phyloP scores from a whole-genome alignment of 2,797 vertebrate genomes.

The Danio aesculapii region DNA sequence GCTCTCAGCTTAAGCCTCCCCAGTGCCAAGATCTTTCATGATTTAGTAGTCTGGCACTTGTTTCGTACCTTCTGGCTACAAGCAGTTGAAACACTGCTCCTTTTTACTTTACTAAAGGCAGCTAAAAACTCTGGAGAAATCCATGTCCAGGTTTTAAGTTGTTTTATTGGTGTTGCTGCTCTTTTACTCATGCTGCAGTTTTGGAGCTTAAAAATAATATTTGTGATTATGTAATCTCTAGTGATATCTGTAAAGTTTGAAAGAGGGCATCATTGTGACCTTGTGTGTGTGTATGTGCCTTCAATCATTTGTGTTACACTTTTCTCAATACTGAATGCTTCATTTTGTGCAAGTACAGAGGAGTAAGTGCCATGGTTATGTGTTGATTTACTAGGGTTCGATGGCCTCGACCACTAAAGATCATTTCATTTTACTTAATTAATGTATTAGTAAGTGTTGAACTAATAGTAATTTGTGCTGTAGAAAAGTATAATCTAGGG shows the following conservation, averaged over 20 bases:
- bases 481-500: too few species aligned
- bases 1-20: slow-evolving; percentile 78
- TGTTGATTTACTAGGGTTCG: neutral
- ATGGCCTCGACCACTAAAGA: neutral
- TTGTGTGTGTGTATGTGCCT: slow-evolving; percentile 2
- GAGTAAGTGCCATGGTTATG: slow-evolving; percentile 16
- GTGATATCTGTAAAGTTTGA: slow-evolving; percentile 71
- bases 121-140: slow-evolving; percentile 81
- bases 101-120: slow-evolving; percentile 66
- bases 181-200: slow-evolving; percentile 68
- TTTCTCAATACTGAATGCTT: slow-evolving; percentile 30
- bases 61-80: slow-evolving; percentile 83
- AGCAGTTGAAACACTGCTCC: slow-evolving; percentile 76
- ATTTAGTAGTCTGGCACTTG: slow-evolving; percentile 80
- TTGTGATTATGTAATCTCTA: slow-evolving; percentile 79
- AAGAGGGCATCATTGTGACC: slow-evolving; percentile 66
- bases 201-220: slow-evolving; percentile 72
- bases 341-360: slow-evolving; percentile 28
- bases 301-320: slow-evolving; percentile 26
- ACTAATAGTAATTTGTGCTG: too few species aligned
- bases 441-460: too few species aligned
- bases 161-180: slow-evolving; percentile 46
- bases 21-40: slow-evolving; percentile 83
- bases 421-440: neutral
- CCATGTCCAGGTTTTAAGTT: slow-evolving; percentile 69